These are phyloP conservation scores for Archaeoteleia sp. DNA, from an alignment of 2,888 invertebrate genomes.

Conservation along the genomic window DNA sequence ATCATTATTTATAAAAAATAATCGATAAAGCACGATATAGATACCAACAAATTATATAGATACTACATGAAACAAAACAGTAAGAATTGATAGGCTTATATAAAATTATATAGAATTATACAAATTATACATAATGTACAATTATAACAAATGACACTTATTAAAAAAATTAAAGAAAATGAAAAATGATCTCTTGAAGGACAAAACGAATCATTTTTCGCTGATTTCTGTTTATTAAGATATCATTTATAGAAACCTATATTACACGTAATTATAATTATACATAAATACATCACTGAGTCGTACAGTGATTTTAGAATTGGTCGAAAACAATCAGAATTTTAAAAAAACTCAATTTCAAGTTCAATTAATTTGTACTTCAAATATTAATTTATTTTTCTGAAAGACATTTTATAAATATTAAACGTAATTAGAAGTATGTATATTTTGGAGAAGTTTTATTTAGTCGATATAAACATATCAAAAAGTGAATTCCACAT, in stretches of 20 bases:
- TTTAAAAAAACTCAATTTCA: no score
- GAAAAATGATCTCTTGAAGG: neutral
- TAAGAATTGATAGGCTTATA: constrained; percentile 2
- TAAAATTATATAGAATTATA: constrained; percentile 7
- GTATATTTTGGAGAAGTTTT: no score
- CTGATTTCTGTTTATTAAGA: neutral
- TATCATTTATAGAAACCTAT: no score
- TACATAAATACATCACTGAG: no score
- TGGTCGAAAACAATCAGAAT: no score
- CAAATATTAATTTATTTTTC: neutral
- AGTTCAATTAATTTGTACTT: no score
- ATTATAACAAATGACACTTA: neutral
- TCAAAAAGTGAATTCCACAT: constrained; percentile 1
- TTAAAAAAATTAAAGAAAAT: neutral
- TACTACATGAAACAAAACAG: constrained; percentile 3
- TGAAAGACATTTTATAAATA: neutral
- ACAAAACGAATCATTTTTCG: neutral
- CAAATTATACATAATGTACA: constrained; percentile 6
- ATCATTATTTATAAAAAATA: constrained; percentile 3
- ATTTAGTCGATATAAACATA: constrained; percentile 5
- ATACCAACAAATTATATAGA: neutral
- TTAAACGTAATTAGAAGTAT: no score
- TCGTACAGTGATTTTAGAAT: no score
- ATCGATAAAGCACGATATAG: neutral
- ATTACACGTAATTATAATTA: no score